Evolutionary conservation across 2,113 vertebrate genomes (phyloP).

Genomic region (Bubalus kerabau): DNA sequence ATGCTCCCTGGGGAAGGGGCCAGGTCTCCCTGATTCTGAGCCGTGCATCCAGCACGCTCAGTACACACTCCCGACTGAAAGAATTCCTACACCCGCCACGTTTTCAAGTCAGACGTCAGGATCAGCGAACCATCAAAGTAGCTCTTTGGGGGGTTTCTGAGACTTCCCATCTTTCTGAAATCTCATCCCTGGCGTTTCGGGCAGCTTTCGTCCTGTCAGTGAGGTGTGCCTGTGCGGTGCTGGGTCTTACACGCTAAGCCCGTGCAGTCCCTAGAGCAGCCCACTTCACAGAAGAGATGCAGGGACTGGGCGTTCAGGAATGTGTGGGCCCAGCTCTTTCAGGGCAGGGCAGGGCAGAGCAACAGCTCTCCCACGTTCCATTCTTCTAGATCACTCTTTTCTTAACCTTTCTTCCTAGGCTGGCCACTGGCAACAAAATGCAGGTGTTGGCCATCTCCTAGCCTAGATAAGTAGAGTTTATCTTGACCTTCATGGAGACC

Average conservation of each 20-base stretch:
- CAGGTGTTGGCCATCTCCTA: neutral
- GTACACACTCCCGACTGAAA: neutral
- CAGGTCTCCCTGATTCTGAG: neutral
- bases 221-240: neutral
- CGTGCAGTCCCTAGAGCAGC: fast-evolving
- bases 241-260: too few species aligned
- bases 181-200: neutral
- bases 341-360: fast-evolving
- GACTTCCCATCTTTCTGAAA: neutral
- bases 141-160: neutral
- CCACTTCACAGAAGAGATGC: too few species aligned
- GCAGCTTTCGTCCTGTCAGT: too few species aligned
- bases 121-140: neutral
- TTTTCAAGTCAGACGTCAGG: neutral
- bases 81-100: too few species aligned
- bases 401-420: neutral
- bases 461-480: neutral
- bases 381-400: neutral
- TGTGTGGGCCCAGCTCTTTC: neutral
- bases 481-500: neutral
- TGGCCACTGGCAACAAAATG: neutral
- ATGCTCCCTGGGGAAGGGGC: too few species aligned
- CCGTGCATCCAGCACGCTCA: fast-evolving
- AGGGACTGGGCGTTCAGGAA: neutral
- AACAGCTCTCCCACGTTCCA: neutral